Evolutionary conservation across 2,797 vertebrate genomes (phyloP).

Genomic region (Microctenopoma steveboyesi): DNA sequence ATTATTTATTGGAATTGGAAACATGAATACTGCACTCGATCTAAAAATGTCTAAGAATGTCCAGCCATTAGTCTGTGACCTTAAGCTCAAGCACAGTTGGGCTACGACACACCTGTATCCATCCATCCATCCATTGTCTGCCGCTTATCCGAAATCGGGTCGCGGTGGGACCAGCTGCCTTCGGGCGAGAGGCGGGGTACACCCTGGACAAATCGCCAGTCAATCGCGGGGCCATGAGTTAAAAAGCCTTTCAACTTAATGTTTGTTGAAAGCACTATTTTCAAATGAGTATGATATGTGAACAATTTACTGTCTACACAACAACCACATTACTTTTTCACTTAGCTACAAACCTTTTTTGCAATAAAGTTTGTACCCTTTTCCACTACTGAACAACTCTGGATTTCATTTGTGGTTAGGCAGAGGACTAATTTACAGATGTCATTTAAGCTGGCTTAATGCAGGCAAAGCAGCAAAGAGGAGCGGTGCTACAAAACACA

Average conservation of each 20-base stretch:
- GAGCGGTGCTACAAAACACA: too few relatives aligned
- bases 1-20: too few relatives aligned
- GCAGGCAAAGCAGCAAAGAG: neutral
- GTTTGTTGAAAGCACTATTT: constrained; percentile 42
- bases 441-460: neutral
- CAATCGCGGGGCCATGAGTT: constrained; percentile 15
- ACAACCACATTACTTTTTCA: constrained; percentile 36
- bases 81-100: too few relatives aligned
- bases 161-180: too few relatives aligned
- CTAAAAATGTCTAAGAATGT: too few relatives aligned
- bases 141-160: too few relatives aligned
- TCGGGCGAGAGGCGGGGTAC: too few relatives aligned
- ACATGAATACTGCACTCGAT: too few relatives aligned
- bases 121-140: too few relatives aligned
- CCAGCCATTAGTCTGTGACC: too few relatives aligned
- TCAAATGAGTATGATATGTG: constrained; percentile 40
- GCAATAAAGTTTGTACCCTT: neutral
- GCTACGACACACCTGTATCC: too few relatives aligned
- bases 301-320: constrained; percentile 46
- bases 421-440: neutral
- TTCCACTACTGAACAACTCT: neutral
- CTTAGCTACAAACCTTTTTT: neutral
- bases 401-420: neutral
- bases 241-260: constrained; percentile 48
- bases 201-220: too few relatives aligned